Conservation (phyloP, 64 coral and sea anemone species). For the Platygyra sinensis region DNA sequence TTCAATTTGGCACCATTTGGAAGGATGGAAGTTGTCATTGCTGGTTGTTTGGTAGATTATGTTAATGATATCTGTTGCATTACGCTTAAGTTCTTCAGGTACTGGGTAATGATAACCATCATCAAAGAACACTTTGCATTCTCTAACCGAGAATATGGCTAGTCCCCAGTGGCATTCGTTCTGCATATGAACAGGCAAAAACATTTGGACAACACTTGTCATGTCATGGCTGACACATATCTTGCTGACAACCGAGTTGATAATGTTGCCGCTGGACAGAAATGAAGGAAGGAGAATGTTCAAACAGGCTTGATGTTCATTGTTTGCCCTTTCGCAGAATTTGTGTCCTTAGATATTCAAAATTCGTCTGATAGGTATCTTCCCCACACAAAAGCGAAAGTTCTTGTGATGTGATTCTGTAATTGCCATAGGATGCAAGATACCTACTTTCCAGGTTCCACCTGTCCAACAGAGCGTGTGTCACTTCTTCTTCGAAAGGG, state of each 20-base stretch:
- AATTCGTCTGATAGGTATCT: conserved; percentile 24
- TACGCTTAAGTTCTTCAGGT: no score
- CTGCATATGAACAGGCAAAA: neutral
- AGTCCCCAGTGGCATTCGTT: neutral
- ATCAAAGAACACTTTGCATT: neutral
- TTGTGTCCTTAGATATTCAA: neutral
- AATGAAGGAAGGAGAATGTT: neutral
- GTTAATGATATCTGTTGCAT: no score
- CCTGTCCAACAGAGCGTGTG: no score
- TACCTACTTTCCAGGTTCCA: neutral
- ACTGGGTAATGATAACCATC: no score
- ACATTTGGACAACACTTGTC: neutral
- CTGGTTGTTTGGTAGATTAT: no score
- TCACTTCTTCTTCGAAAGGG: no score
- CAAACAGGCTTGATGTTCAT: neutral
- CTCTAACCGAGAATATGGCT: neutral
- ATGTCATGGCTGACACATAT: neutral
- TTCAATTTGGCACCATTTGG: no score
- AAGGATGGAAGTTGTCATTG: no score
- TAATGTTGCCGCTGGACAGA: neutral
- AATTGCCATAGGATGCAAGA: no score
- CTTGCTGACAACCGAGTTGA: no score
- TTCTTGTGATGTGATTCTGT: conserved; percentile 15
- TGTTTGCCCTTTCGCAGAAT: conserved; percentile 2
- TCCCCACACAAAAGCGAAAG: no score